Base-by-base conservation (phyloP, 2,113 vertebrate species). In the Aix galericulata region DNA sequence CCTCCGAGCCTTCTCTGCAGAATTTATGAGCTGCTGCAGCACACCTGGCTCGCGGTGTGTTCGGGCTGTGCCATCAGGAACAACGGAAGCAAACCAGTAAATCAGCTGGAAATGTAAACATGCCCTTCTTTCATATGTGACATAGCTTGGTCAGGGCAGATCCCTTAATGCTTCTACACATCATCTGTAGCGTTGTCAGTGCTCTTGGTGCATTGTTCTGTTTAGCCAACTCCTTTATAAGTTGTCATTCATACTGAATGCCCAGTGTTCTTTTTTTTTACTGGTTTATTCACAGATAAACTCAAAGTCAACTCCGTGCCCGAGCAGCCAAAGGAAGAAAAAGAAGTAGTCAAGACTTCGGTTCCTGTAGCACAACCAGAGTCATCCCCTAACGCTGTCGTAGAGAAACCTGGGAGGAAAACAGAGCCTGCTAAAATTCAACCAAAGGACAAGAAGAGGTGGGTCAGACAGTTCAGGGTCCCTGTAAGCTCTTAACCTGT, bases 401-500 rank as follows among this genome's bases (percentile, higher is more conserved):
- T 14, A 42, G 98, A 97, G 86, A 98, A 98, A 81, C 71, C 96
- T 66, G 93, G 81, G 91, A 98, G 93, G 96, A 98, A 97, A 92
- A 32, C 78, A 17, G 97, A 98, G 64, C 25, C 97, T 84, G 67
- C 86, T 62, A 97, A 94, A 94, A 95, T 31, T 55, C 97, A 97
- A 32, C 96, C 91, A 44, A 97, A 96, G 64, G 98, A 96, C 52
- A 98, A 96, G 93, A 98, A 96, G 90, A 98, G 98, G 98, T 98
- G 95, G 88, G 97, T 86, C 5, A 7, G 32, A 1, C 12, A 4
- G 2, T 26, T 48, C 52, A 12, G 23, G 48, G 42, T 84, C 32
- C 29, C 36, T 38, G 55, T 38, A 5, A 48, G 32, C 34, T 55
- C 22, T 59, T 55, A 67, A 63, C 27, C 59, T 5, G 2, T 63